A percentile compares a stretch with the other conserved stretches of the same genome.
phyloP scores from a whole-genome alignment of 2,797 vertebrate genomes.

The Notoglanidium macrostoma region DNA sequence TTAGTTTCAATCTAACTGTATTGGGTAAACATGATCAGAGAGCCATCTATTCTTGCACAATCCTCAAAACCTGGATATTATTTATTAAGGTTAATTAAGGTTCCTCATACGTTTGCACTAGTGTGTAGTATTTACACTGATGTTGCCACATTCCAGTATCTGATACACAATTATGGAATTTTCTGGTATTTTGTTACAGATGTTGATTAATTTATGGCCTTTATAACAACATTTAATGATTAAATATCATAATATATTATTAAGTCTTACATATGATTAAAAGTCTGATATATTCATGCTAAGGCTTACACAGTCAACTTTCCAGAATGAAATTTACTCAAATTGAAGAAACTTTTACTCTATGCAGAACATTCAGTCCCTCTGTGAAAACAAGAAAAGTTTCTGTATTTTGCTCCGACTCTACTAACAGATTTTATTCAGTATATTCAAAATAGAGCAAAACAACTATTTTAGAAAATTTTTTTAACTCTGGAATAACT shows the following conservation, averaged over 20 bases:
- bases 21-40: not conserved
- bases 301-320: no score
- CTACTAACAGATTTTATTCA: no score
- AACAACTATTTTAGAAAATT: no score
- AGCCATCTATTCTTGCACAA: not conserved
- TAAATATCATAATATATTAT: not conserved
- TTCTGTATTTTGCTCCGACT: no score
- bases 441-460: no score
- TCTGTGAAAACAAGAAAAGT: no score
- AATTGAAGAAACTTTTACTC: no score
- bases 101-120: not conserved
- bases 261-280: no score
- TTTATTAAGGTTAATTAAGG: not conserved
- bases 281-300: not conserved
- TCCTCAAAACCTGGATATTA: not conserved
- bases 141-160: no score
- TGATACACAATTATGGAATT: not conserved
- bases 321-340: no score
- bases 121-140: not conserved
- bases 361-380: no score
- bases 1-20: not conserved
- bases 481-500: no score
- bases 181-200: not conserved
- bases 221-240: not conserved
- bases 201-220: not conserved